Evolutionary conservation across 2,797 vertebrate genomes (phyloP), one percentile per base, ranked within the genome.

Genomic region (Knipowitschia caucasica): DNA sequence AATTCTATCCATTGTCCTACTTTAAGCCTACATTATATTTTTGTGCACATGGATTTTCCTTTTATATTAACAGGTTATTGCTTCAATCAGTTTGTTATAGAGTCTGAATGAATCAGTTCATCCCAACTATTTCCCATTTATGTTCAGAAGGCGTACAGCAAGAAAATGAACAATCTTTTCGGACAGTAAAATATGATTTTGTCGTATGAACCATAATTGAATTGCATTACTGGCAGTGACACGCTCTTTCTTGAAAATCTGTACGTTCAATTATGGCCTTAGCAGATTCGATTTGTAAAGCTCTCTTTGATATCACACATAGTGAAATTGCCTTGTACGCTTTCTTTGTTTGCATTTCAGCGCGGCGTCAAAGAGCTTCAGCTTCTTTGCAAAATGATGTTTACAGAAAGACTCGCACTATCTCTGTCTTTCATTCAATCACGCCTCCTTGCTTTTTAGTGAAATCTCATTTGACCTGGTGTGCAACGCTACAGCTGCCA

Each of bases 381-480:
- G 34, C 21, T 55, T 40, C 46, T 50, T 56, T 35, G 7, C 71
- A 59, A 66, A 62, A 72, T 57, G 38, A 18, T 49, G 31, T 73
- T 43, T 52, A 34, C 50, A 39, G 20, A 43, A 38, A 52, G 25
- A 36, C 50, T 38, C 45, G 20, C 36, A 53, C 67, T n/a, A n/a
- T 69, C 42, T 30, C 68, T 11, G 46, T 24, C 29, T 29, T 56
- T 31, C 46, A 31, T 46, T 30, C 50, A 33, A 18, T 27, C 15
- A 17, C 36, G 12, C 2, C 50, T 15, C 14, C 56, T 25, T 50
- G 51, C 42, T 57, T 33, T 26, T 39, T 38, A 31, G 20, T 23
- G 35, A 39, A 50, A 52, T 57, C 36, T 69, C 26, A 50, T 64
- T 53, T 59, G 61, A 75, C 66, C 61, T 61, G 60, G 9, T 58